Evolutionary conservation across 1,140 invertebrate species (phyloP).

Genomic region (Whitmania pigra): DNA sequence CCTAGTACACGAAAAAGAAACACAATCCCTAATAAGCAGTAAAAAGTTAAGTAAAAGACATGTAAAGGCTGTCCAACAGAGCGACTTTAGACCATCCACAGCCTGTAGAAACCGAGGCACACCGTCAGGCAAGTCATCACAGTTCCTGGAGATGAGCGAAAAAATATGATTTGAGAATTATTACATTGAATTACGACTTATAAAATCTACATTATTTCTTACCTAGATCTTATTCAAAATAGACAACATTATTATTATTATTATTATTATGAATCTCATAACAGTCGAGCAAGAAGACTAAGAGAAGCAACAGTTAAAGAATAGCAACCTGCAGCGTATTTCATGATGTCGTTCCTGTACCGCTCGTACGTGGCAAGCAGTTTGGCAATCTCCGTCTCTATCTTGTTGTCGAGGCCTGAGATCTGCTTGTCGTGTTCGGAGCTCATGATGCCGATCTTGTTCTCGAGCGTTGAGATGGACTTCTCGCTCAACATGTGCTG

Average conservation of each 20-base stretch:
- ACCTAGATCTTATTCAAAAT: too few species aligned
- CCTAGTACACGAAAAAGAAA: too few species aligned
- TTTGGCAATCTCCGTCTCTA: slow-evolving; percentile 39
- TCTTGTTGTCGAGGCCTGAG: slow-evolving; percentile 34
- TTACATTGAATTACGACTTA: background rate
- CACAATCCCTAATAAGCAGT: too few species aligned
- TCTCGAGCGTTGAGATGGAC: slow-evolving; percentile 28
- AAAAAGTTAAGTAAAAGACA: too few species aligned
- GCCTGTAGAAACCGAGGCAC: slow-evolving; percentile 25
- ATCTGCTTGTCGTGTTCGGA: slow-evolving; percentile 22
- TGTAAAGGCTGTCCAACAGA: too few species aligned
- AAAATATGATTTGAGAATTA: background rate
- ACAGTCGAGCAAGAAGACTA: too few species aligned
- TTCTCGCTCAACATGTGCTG: slow-evolving; percentile 37
- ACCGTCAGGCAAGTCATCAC: slow-evolving; percentile 25
- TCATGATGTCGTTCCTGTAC: slow-evolving; percentile 39
- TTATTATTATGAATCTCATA: too few species aligned
- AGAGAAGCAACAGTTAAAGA: background rate
- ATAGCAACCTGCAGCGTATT: slow-evolving; percentile 33
- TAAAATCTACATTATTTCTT: too few species aligned
- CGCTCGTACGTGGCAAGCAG: slow-evolving; percentile 37
- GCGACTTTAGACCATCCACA: slow-evolving; percentile 16
- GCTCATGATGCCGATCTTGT: slow-evolving; percentile 20
- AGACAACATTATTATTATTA: too few species aligned
- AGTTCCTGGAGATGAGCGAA: slow-evolving; percentile 23